Evolutionary conservation across 2,113 vertebrate species (phyloP).

Genomic region (Apeltes quadracus): DNA sequence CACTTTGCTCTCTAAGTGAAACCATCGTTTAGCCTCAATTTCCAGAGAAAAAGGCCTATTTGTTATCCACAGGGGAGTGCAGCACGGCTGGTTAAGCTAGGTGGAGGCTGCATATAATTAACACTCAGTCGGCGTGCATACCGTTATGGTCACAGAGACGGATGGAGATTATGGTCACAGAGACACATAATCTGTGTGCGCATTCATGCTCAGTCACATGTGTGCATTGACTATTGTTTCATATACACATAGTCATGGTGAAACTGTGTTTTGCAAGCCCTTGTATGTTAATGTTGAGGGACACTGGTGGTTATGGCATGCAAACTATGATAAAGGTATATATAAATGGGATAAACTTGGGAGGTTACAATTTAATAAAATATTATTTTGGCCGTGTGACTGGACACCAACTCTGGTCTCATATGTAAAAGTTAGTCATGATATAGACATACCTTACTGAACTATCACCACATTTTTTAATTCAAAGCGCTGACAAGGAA

Average conservation of each 20-base stretch:
- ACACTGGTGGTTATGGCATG: not conserved
- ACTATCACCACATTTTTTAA: conserved; percentile 56
- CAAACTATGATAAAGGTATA: not conserved
- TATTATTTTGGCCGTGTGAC: too few relatives aligned
- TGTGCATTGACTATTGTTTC: not conserved
- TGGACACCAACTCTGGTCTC: not conserved
- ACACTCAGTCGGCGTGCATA: conserved; percentile 77
- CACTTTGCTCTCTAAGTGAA: conserved; percentile 87
- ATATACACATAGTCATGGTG: not conserved
- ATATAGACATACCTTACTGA: conserved; percentile 9
- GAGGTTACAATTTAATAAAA: not conserved
- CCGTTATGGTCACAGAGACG: conserved; percentile 62
- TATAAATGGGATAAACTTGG: not conserved
- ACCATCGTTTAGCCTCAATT: conserved; percentile 86
- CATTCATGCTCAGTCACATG: not conserved
- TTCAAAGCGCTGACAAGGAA: conserved; percentile 45
- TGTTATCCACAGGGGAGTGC: conserved; percentile 81
- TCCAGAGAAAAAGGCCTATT: conserved; percentile 83
- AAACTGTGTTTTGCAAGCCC: not conserved
- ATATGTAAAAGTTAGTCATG: not conserved
- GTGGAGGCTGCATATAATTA: conserved; percentile 80
- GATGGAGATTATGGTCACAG: conserved; percentile 56
- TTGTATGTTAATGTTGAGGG: not conserved
- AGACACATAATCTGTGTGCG: conserved; percentile 21
- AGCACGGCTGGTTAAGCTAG: conserved; percentile 72